Percentiles rank a stretch among this genome's conserved stretches.
Conservation (phyloP, 2,888 invertebrate species). For the Pseudococcus jackbeardsleyi region DNA sequence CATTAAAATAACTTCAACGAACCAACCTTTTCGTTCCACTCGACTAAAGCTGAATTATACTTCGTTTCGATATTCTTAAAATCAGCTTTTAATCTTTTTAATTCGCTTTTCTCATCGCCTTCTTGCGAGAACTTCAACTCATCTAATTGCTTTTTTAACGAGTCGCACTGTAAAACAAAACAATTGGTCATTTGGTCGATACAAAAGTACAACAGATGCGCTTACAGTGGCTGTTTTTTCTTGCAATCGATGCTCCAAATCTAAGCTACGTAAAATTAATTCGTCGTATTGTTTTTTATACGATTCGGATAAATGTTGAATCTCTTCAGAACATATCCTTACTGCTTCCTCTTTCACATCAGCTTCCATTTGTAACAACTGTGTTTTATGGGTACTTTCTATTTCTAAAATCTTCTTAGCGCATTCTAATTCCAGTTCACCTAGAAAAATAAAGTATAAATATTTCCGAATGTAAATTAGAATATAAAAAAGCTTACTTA, state of each 20-base stretch:
- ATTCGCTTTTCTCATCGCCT: neutral
- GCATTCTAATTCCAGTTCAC: slow-evolving; percentile 32
- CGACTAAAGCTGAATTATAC: neutral
- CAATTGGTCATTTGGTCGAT: neutral
- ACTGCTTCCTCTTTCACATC: slow-evolving; percentile 31
- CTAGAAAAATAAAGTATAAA: neutral
- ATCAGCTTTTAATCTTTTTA: neutral
- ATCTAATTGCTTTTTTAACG: slow-evolving; percentile 1
- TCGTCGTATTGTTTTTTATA: slow-evolving; percentile 48
- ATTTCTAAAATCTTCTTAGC: slow-evolving; percentile 40
- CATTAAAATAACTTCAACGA: neutral
- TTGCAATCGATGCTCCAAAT: slow-evolving; percentile 9
- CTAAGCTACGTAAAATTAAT: neutral
- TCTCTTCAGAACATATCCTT: slow-evolving; percentile 26
- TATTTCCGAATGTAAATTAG: neutral
- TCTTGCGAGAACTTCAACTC: neutral
- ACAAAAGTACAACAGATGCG: neutral
- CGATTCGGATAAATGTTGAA: neutral
- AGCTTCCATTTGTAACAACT: slow-evolving; percentile 28
- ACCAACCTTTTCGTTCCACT: slow-evolving; percentile 10
- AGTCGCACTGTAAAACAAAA: neutral
- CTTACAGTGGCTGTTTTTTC: slow-evolving; percentile 14
- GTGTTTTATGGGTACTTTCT: neutral
- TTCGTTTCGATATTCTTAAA: neutral
- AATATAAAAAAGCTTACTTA: neutral